These are phyloP conservation scores for Epinotia demarniana DNA, from an alignment of 2,888 invertebrate genomes.

Conservation along the genomic window DNA sequence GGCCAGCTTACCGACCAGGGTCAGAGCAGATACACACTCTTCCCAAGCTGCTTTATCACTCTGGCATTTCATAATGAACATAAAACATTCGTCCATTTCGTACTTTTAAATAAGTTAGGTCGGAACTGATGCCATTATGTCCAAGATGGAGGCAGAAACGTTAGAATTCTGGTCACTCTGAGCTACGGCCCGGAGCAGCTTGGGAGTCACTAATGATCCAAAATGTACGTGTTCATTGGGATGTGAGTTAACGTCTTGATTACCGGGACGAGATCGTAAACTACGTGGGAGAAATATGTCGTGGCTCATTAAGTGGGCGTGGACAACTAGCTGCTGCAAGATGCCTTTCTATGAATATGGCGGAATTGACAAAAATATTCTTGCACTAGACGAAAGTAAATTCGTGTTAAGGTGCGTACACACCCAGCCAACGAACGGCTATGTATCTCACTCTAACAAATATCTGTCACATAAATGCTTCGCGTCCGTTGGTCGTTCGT, in stretches of 20 bases:
- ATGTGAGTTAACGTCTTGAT: conserved; percentile 28
- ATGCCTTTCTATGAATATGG: not conserved
- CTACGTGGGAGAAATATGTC: conserved; percentile 30
- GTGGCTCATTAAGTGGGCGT: conserved; percentile 37
- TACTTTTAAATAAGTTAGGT: not conserved
- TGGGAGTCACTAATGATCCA: conserved; percentile 1
- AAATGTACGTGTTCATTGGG: conserved; percentile 3
- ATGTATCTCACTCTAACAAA: too few species aligned
- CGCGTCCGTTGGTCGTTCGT: too few species aligned
- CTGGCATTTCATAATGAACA: conserved; percentile 5
- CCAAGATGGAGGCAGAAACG: conserved; percentile 1
- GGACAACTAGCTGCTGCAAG: not conserved
- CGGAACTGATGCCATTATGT: not conserved
- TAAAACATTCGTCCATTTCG: not conserved
- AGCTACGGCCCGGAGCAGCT: not conserved
- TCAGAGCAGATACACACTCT: conserved; percentile 21
- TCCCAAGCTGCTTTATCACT: conserved; percentile 7
- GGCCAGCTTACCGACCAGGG: conserved; percentile 7
- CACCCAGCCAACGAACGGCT: too few species aligned
- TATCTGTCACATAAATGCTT: too few species aligned
- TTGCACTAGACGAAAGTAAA: not conserved
- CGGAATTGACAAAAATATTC: not conserved
- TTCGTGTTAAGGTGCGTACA: too few species aligned
- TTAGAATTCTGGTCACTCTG: not conserved
- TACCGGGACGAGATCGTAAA: conserved; percentile 42